Evolutionary conservation across 2,888 invertebrate genomes (phyloP).

Genomic region (Subacronicta megacephala): DNA sequence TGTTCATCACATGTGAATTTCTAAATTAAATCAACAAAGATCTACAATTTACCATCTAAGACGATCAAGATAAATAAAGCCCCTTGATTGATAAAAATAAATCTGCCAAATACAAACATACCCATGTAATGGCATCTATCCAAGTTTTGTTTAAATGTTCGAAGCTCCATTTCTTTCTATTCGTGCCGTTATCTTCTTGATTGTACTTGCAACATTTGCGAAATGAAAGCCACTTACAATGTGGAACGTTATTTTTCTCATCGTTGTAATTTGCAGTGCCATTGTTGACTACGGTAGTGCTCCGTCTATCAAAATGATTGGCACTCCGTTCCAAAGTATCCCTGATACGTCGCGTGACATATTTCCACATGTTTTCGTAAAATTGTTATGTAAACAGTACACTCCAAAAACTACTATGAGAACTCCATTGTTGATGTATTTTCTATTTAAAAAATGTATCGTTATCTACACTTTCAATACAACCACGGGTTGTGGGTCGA

Average conservation of each 20-base stretch:
- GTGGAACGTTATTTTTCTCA: constrained; percentile 63
- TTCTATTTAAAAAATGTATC: no score
- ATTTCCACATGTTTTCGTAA: constrained; percentile 85
- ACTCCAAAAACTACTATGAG: constrained; percentile 18
- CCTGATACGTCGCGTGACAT: constrained; percentile 85
- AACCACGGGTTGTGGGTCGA: no score
- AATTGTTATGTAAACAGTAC: constrained; percentile 28
- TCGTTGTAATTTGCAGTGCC: constrained; percentile 65
- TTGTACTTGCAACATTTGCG: constrained; percentile 68
- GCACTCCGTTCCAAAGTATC: constrained; percentile 86
- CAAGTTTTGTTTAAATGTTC: constrained; percentile 81
- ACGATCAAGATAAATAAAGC: no score
- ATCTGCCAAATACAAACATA: constrained; percentile 61
- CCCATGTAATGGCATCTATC: constrained; percentile 89
- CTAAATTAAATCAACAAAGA: no score
- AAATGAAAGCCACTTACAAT: constrained; percentile 71
- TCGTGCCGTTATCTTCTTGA: constrained; percentile 71
- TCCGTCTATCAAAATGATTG: constrained; percentile 85
- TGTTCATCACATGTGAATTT: no score
- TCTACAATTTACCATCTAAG: no score
- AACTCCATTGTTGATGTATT: constrained; percentile 40
- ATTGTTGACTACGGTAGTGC: constrained; percentile 77
- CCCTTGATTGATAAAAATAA: constrained; percentile 23
- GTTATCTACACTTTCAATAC: no score
- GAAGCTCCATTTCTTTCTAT: constrained; percentile 81